A percentile compares a stretch with the other conserved stretches of the same genome.
Conservation (phyloP, 1,140 invertebrate species). For the Campoletis sonorensis region DNA sequence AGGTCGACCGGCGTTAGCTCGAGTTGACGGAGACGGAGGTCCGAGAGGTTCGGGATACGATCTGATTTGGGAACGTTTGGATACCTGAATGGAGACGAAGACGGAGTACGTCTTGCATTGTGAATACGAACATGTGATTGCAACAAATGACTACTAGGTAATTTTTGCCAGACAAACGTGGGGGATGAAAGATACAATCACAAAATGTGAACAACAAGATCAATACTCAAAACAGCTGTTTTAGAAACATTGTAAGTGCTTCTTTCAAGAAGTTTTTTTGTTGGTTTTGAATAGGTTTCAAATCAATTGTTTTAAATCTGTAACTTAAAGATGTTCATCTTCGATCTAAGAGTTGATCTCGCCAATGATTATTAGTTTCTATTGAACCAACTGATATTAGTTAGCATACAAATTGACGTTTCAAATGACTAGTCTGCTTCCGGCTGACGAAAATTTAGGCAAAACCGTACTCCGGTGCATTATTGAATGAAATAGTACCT, state of each 20-base stretch:
- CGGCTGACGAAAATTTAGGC: not conserved
- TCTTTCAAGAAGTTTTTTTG: not conserved
- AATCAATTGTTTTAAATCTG: too few species aligned
- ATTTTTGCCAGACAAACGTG: not conserved
- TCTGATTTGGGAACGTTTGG: conserved; percentile 70
- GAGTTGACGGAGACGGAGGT: conserved; percentile 70
- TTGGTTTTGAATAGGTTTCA: too few species aligned
- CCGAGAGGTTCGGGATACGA: conserved; percentile 68
- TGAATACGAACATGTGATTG: not conserved
- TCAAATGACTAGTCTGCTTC: not conserved
- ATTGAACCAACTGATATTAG: too few species aligned
- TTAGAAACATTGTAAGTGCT: too few species aligned
- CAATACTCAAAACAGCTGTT: not conserved
- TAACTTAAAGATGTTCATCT: too few species aligned
- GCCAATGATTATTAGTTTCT: too few species aligned
- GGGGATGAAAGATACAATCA: not conserved
- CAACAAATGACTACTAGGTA: not conserved
- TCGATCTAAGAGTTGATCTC: too few species aligned
- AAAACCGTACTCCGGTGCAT: not conserved
- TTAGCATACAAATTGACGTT: too few species aligned
- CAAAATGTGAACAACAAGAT: not conserved
- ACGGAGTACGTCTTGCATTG: conserved; percentile 38
- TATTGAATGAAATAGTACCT: conserved; percentile 58
- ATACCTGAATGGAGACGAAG: conserved; percentile 61
- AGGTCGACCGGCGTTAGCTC: conserved; percentile 70